Conservation (phyloP, 2,888 invertebrate species). For the Ichneumoninae sp. region DNA sequence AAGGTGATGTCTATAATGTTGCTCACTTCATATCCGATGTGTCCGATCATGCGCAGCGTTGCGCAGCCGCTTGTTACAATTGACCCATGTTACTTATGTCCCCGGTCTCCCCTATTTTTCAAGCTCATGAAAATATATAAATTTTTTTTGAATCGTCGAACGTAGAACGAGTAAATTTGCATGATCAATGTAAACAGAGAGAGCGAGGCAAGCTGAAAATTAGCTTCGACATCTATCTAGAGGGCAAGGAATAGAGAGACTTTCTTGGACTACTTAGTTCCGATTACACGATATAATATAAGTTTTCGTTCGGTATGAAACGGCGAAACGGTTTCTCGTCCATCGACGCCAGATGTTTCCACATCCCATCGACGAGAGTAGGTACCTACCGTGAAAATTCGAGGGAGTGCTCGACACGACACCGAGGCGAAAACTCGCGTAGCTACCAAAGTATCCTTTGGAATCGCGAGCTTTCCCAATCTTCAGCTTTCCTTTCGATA, state of each 20-base stretch:
- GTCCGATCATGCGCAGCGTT: no score
- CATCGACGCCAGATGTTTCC: conserved; percentile 74
- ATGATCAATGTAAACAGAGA: background rate
- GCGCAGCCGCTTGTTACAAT: no score
- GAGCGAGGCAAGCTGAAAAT: background rate
- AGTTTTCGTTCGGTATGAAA: conserved; percentile 50
- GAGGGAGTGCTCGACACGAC: conserved; percentile 33
- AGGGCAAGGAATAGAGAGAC: background rate
- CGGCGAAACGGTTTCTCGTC: conserved; percentile 57
- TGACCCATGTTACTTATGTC: no score
- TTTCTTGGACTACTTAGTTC: conserved; percentile 1
- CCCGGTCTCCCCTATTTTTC: background rate
- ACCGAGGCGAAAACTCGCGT: conserved; percentile 37
- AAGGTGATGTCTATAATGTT: no score
- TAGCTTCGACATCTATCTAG: background rate
- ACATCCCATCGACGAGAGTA: conserved; percentile 66
- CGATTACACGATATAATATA: conserved; percentile 54
- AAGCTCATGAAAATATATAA: background rate
- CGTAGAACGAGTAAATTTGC: background rate
- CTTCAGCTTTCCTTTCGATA: conserved; percentile 48
- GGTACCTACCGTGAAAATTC: conserved; percentile 41
- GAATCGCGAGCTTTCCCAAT: conserved; percentile 43
- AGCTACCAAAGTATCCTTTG: conserved; percentile 31
- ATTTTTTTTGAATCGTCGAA: background rate
- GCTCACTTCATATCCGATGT: no score